Percentiles rank a stretch among this genome's conserved stretches.
These are phyloP conservation scores for Athalia cordata DNA, from an alignment of 2,888 invertebrate genomes.

Conservation along the genomic window DNA sequence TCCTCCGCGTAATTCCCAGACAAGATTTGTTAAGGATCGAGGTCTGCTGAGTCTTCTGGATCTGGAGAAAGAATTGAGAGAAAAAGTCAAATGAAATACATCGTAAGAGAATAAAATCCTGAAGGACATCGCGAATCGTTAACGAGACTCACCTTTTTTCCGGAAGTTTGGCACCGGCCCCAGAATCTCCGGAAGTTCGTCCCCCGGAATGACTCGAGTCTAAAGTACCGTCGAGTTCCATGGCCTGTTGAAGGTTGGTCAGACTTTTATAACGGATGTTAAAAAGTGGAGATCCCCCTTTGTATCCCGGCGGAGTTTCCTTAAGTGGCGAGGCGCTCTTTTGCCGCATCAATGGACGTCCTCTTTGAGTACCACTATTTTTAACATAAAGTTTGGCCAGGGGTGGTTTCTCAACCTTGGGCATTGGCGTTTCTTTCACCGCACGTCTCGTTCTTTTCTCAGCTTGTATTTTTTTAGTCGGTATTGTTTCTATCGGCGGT, in stretches of 20 bases:
- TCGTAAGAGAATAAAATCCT: not conserved
- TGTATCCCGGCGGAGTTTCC: slow-evolving; percentile 81
- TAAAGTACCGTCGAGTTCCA: slow-evolving; percentile 85
- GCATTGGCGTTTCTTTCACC: slow-evolving; percentile 78
- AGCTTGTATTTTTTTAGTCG: slow-evolving; percentile 85
- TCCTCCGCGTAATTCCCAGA: slow-evolving; percentile 81
- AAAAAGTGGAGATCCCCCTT: slow-evolving; percentile 85
- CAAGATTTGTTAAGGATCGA: slow-evolving; percentile 89
- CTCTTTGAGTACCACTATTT: slow-evolving; percentile 81
- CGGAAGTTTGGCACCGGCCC: slow-evolving; percentile 85
- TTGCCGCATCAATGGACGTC: slow-evolving; percentile 80
- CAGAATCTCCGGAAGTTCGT: slow-evolving; percentile 89
- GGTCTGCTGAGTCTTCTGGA: slow-evolving; percentile 88
- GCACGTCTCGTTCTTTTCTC: slow-evolving; percentile 86
- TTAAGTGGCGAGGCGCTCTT: slow-evolving; percentile 84
- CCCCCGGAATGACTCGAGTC: slow-evolving; percentile 94
- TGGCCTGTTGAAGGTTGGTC: slow-evolving; percentile 84
- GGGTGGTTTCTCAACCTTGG: slow-evolving; percentile 78
- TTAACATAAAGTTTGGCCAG: slow-evolving; percentile 86
- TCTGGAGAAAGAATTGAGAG: slow-evolving; percentile 54
- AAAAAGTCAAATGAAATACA: not conserved
- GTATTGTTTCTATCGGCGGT: slow-evolving; percentile 94
- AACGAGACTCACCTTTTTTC: slow-evolving; percentile 78
- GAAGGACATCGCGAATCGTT: slow-evolving; percentile 41
- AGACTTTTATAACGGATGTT: slow-evolving; percentile 80